Percentiles rank a stretch among this genome's conserved stretches.
These are phyloP conservation scores for Agelastica alni DNA, from an alignment of 2,888 invertebrate species.

Conservation along the genomic window DNA sequence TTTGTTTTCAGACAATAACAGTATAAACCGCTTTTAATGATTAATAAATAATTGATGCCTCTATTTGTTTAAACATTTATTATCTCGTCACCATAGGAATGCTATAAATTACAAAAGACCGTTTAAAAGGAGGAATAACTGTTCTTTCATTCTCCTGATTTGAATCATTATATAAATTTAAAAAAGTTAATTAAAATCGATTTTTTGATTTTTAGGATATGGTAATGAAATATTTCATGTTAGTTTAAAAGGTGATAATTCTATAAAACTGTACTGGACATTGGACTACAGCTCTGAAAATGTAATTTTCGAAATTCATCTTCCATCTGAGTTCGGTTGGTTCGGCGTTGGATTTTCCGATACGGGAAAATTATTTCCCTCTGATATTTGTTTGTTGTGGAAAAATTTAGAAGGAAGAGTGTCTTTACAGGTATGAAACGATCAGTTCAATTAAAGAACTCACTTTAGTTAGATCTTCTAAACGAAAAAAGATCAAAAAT, in stretches of 20 bases:
- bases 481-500: too few relatives aligned
- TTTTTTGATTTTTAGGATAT: slow-evolving; percentile 10
- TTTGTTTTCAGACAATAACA: too few relatives aligned
- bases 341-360: slow-evolving; percentile 87
- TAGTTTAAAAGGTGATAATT: slow-evolving; percentile 53
- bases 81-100: too few relatives aligned
- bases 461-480: too few relatives aligned
- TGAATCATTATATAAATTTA: too few relatives aligned
- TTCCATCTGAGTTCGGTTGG: slow-evolving; percentile 66
- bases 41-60: too few relatives aligned
- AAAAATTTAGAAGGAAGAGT: slow-evolving; percentile 67
- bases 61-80: too few relatives aligned
- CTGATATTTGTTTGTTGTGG: slow-evolving; percentile 84
- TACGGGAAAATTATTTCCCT: slow-evolving; percentile 71
- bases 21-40: too few relatives aligned
- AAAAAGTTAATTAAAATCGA: too few relatives aligned
- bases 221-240: slow-evolving; percentile 46
- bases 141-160: too few relatives aligned
- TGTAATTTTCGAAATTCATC: slow-evolving; percentile 60
- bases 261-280: slow-evolving; percentile 57
- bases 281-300: slow-evolving; percentile 54
- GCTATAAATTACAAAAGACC: too few relatives aligned
- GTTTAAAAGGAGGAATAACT: too few relatives aligned
- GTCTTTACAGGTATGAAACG: slow-evolving; percentile 62
- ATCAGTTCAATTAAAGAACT: not conserved